phyloP scores from a whole-genome alignment of 2,888 invertebrate species.

The Pantelozetes paolii region DNA sequence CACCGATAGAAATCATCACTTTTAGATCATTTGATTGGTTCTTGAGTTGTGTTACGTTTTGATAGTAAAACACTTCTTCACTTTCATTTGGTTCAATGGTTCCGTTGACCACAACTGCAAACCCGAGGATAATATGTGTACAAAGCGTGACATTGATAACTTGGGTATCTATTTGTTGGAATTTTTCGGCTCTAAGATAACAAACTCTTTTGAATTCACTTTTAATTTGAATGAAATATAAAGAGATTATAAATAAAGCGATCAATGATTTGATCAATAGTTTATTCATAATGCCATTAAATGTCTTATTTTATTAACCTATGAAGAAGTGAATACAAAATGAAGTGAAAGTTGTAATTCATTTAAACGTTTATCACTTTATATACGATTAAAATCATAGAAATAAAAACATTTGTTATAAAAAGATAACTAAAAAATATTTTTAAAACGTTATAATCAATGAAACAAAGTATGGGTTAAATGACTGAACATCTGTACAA shows the following conservation, averaged over 20 bases:
- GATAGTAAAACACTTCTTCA: background rate
- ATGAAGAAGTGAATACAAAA: too few species aligned
- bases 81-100: constrained; percentile 53
- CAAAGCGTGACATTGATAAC: constrained; percentile 67
- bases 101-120: constrained; percentile 63
- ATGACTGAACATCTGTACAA: too few species aligned
- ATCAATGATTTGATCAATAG: background rate
- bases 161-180: background rate
- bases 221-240: constrained; percentile 11
- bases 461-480: too few species aligned
- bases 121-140: constrained; percentile 76
- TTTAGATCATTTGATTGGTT: constrained; percentile 60
- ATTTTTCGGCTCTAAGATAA: constrained; percentile 26
- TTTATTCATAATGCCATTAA: too few species aligned
- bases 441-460: too few species aligned
- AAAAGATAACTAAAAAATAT: too few species aligned
- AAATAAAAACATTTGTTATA: too few species aligned
- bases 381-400: too few species aligned
- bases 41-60: constrained; percentile 38
- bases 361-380: too few species aligned
- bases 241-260: background rate
- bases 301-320: too few species aligned
- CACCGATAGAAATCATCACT: constrained; percentile 59
- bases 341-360: background rate
- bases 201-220: constrained; percentile 39